Evolutionary conservation across 2,797 vertebrate species (phyloP), one percentile per base, ranked within the genome.

Genomic region (Oophaga sylvatica): DNA sequence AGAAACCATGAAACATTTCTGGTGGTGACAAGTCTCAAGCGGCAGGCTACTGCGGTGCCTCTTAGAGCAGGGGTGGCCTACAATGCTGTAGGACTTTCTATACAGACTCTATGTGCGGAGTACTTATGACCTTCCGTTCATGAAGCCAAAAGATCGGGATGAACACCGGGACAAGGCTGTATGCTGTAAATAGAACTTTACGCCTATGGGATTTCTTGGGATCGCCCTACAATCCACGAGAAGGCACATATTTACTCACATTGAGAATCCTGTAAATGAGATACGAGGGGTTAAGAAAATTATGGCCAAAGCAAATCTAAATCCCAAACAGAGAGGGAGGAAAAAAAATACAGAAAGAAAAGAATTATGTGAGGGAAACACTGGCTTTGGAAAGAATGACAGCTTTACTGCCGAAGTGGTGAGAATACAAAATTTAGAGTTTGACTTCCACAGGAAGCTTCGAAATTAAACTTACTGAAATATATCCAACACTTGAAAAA

Each of bases 381-480:
- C 84, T 83, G 88, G 78, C 89, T 89, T 89, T 86, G 91, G 91
- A 93, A 93, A 92, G 87, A 92, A 91, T 87, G 91, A 92, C 84
- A 91, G 92, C 90, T 91, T 91, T 90, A 91, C 88, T 90, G 90
- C 86, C 88, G 84, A 79, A 87, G 91, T 91, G 92, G 90, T 85
- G 91, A 87, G 65, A 90, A 90, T 84, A 92, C 70, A 90, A 87
- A 59, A 75, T 92, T 89, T 89, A 78, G 89, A 80, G 86, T 91
- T 90, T 91, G 87, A 90, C 87, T 92, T 91, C 82, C 90, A 90
- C 91, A 92, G 90, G 91, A 93, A 93, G 89, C 91, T 85, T 29
- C 88, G 90, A 92, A 92, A 95, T 92, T 87, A 90, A 88, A 89
- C 92, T 91, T 62, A 88, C 83, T 90, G 91, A 94, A 93, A 93